phyloP scores from a whole-genome alignment of 1,140 invertebrate species.

The Helicoverpa zea region DNA sequence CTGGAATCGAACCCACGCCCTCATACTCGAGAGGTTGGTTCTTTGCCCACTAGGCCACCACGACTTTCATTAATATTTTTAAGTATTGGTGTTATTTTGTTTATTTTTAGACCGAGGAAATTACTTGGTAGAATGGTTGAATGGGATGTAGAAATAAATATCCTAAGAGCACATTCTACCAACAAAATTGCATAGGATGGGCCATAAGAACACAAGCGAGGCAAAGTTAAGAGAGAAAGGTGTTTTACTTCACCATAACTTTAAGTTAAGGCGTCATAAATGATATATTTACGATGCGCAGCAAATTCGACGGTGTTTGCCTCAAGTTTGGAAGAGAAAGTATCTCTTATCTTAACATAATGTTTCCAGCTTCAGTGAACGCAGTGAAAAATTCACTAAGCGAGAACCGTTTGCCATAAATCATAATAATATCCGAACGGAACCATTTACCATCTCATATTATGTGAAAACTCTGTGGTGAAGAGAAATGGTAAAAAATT shows the following conservation, averaged over 20 bases:
- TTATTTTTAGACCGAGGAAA: no score
- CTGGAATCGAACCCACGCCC: no score
- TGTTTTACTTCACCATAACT: slow-evolving; percentile 45
- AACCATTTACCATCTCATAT: slow-evolving; percentile 31
- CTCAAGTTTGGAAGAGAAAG: slow-evolving; percentile 38
- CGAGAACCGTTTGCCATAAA: slow-evolving; percentile 35
- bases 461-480: slow-evolving; percentile 41
- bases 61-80: no score
- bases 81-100: no score
- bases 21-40: no score
- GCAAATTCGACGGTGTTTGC: slow-evolving; percentile 26
- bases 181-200: background rate
- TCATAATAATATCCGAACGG: slow-evolving; percentile 40
- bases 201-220: background rate
- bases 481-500: slow-evolving; percentile 11
- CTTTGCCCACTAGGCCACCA: no score
- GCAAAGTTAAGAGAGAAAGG: slow-evolving; percentile 39
- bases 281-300: slow-evolving; percentile 44
- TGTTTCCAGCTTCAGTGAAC: slow-evolving; percentile 31
- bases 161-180: no score
- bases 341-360: slow-evolving; percentile 44
- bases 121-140: no score
- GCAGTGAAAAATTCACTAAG: slow-evolving; percentile 45
- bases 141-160: no score
- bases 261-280: slow-evolving; percentile 42